Percentiles rank a stretch among this genome's conserved stretches.
phyloP scores from a whole-genome alignment of 2,113 vertebrate genomes.

The Lophochroa leadbeateri region DNA sequence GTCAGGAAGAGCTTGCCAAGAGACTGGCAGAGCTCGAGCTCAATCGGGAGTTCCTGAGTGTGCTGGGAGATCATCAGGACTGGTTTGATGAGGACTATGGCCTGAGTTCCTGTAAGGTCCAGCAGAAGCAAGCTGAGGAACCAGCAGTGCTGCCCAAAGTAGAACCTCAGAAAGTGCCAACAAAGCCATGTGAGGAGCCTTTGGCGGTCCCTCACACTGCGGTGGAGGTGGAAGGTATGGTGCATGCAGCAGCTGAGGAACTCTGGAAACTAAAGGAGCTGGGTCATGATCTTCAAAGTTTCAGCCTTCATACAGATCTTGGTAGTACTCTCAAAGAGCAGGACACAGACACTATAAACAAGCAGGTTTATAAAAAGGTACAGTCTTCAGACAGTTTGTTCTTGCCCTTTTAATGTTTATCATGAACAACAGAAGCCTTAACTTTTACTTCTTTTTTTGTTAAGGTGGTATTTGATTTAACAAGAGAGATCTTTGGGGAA shows the following conservation, averaged over 20 bases:
- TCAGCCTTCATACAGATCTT: slow-evolving; percentile 72
- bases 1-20: slow-evolving; percentile 92
- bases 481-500: slow-evolving; percentile 92
- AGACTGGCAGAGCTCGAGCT: slow-evolving; percentile 91
- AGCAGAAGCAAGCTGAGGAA: slow-evolving; percentile 82
- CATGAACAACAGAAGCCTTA: background rate
- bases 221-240: slow-evolving; percentile 86
- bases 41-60: slow-evolving; percentile 85
- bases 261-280: slow-evolving; percentile 88
- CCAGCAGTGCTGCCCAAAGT: slow-evolving; percentile 73
- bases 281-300: slow-evolving; percentile 72
- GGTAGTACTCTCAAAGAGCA: slow-evolving; percentile 64
- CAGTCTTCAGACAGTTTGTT: background rate
- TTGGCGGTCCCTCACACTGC: slow-evolving; percentile 90
- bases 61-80: slow-evolving; percentile 92
- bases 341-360: slow-evolving; percentile 80
- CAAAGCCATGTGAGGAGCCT: slow-evolving; percentile 83
- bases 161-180: slow-evolving; percentile 75
- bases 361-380: slow-evolving; percentile 90
- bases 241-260: slow-evolving; percentile 82
- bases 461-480: slow-evolving; percentile 93
- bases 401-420: background rate
- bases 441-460: slow-evolving; percentile 25
- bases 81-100: slow-evolving; percentile 99
- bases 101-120: slow-evolving; percentile 85